A percentile compares a stretch with the other conserved stretches of the same genome.
Evolutionary conservation across 2,888 invertebrate genomes (phyloP).

Genomic region (Catocala nupta): DNA sequence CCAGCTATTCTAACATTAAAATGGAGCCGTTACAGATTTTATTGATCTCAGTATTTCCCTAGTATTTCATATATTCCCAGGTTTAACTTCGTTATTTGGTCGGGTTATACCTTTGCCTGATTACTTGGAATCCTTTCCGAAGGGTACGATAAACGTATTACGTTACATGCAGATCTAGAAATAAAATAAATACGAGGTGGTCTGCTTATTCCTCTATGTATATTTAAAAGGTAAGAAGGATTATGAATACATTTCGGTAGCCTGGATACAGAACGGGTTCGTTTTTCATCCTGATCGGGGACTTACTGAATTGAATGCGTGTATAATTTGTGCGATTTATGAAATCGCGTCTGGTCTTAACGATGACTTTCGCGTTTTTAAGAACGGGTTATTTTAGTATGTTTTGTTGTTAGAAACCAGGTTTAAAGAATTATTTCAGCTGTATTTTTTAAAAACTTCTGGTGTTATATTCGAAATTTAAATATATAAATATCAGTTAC

Average conservation of each 20-base stretch:
- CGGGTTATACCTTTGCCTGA: neutral
- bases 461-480: too few species aligned
- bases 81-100: conserved; percentile 14
- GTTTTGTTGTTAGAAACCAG: too few species aligned
- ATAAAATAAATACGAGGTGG: conserved; percentile 19
- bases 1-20: conserved; percentile 12
- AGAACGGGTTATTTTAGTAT: too few species aligned
- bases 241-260: conserved; percentile 2
- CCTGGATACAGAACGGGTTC: neutral
- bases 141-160: conserved; percentile 26
- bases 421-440: too few species aligned
- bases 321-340: too few species aligned
- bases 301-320: too few species aligned
- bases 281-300: neutral
- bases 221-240: conserved; percentile 15
- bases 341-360: too few species aligned
- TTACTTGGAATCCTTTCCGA: conserved; percentile 11
- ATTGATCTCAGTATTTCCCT: conserved; percentile 12
- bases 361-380: too few species aligned
- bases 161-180: conserved; percentile 16
- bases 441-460: too few species aligned
- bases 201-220: conserved; percentile 5
- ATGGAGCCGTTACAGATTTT: conserved; percentile 18
- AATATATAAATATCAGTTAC: too few species aligned
- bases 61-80: conserved; percentile 6